Evolutionary conservation across 2,888 invertebrate species (phyloP).

Genomic region (Horisme vitalbata): DNA sequence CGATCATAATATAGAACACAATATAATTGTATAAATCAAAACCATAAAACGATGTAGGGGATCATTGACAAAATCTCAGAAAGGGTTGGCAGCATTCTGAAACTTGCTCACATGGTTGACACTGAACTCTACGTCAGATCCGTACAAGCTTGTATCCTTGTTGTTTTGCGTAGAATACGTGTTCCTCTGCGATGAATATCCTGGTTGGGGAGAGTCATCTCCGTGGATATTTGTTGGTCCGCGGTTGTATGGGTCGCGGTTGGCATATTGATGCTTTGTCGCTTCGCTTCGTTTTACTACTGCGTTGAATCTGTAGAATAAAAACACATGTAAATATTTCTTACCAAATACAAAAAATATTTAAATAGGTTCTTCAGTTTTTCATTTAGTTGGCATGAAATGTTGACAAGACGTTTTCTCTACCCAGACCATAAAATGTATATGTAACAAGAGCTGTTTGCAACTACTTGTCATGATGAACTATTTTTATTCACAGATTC

Average conservation of each 20-base stretch:
- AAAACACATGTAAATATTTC: too few relatives aligned
- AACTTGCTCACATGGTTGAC: constrained; percentile 47
- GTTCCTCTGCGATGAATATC: constrained; percentile 17
- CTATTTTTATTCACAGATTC: too few relatives aligned
- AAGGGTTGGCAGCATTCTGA: constrained; percentile 17
- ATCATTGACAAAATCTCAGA: constrained; percentile 9
- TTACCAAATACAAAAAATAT: too few relatives aligned
- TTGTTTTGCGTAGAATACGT: constrained; percentile 20
- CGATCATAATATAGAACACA: too few relatives aligned
- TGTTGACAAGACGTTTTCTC: too few relatives aligned
- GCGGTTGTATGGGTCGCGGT: constrained; percentile 37
- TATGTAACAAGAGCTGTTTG: too few relatives aligned
- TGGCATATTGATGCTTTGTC: constrained; percentile 47
- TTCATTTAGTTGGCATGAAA: too few relatives aligned
- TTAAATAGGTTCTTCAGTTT: too few relatives aligned
- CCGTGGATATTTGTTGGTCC: constrained; percentile 31
- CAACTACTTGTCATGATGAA: too few relatives aligned
- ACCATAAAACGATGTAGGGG: too few relatives aligned
- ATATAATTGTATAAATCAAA: too few relatives aligned
- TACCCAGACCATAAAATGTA: too few relatives aligned
- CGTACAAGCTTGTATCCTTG: constrained; percentile 35
- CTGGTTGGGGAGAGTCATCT: constrained; percentile 26
- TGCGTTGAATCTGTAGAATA: constrained; percentile 60
- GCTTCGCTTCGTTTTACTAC: constrained; percentile 60
- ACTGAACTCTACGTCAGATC: constrained; percentile 51